Evolutionary conservation across 2,797 vertebrate species (phyloP).

Genomic region (Nannoperca obscura): DNA sequence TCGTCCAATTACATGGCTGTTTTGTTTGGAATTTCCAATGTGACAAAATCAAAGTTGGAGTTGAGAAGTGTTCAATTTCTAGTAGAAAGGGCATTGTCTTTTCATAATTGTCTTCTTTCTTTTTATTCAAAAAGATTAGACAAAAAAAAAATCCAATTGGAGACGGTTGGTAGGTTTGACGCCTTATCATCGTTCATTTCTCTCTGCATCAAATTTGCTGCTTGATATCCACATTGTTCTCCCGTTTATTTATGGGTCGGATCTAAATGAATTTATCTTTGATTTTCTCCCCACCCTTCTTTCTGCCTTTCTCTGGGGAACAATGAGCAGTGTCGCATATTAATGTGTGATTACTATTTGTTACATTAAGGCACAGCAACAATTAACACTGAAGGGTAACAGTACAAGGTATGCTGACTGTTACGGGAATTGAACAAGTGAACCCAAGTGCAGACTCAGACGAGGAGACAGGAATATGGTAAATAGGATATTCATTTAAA

Average conservation of each 20-base stretch:
- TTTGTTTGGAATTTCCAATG: conserved; percentile 28
- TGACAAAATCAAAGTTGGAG: conserved; percentile 44
- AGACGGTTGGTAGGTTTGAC: conserved; percentile 48
- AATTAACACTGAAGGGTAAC: not conserved
- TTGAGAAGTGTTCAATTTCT: conserved; percentile 46
- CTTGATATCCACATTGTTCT: conserved; percentile 55
- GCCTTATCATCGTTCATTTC: conserved; percentile 51
- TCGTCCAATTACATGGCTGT: conserved; percentile 38
- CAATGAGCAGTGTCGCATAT: conserved; percentile 28
- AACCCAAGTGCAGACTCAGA: no score
- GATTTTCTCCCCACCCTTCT: conserved; percentile 19
- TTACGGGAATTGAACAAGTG: no score
- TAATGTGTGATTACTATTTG: conserved; percentile 27
- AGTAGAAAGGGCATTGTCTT: conserved; percentile 53
- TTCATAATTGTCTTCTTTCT: conserved; percentile 59
- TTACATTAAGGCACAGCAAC: not conserved
- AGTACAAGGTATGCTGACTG: not conserved
- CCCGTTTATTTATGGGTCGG: conserved; percentile 46
- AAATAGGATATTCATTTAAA: no score
- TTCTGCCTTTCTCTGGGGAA: conserved; percentile 12
- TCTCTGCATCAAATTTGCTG: conserved; percentile 53
- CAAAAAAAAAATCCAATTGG: conserved; percentile 50
- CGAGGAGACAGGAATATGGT: no score
- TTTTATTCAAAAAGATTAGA: conserved; percentile 51
- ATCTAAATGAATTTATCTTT: conserved; percentile 51